These are phyloP conservation scores for Daubentonia madagascariensis DNA, from an alignment of 2,113 vertebrate genomes.

Conservation along the genomic window DNA sequence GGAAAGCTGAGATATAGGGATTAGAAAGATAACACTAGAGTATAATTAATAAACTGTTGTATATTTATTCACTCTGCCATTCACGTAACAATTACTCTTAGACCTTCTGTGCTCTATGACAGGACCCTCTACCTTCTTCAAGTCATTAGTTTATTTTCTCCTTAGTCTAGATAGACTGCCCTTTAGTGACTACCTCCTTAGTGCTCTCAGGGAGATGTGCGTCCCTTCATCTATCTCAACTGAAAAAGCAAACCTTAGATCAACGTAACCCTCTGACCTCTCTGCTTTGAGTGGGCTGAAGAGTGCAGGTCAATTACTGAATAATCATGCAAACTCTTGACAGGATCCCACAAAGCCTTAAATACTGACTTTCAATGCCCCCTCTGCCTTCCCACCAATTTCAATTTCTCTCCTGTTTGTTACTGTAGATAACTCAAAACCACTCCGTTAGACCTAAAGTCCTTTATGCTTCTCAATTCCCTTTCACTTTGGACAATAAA, in stretches of 20 bases:
- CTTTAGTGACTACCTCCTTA: neutral
- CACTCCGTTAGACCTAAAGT: neutral
- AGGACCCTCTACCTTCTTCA: neutral
- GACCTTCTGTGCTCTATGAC: neutral
- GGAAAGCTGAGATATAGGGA: neutral
- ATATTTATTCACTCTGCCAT: neutral
- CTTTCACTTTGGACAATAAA: neutral
- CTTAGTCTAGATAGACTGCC: fast-evolving
- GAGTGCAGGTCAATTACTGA: neutral
- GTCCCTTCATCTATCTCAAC: neutral
- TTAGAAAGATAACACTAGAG: neutral
- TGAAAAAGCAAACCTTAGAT: neutral
- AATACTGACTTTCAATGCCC: neutral
- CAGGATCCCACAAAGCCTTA: neutral
- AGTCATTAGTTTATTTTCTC: neutral
- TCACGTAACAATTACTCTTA: neutral
- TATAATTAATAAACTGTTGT: neutral
- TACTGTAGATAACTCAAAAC: neutral
- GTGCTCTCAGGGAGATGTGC: neutral
- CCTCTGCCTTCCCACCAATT: neutral
- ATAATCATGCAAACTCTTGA: neutral
- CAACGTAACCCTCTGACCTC: neutral
- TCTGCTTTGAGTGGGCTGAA: neutral
- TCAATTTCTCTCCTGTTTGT: neutral
- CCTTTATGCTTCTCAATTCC: neutral